These are phyloP conservation scores for Poeciliopsis turrubarensis DNA, from an alignment of 2,113 vertebrate species.

Conservation along the genomic window DNA sequence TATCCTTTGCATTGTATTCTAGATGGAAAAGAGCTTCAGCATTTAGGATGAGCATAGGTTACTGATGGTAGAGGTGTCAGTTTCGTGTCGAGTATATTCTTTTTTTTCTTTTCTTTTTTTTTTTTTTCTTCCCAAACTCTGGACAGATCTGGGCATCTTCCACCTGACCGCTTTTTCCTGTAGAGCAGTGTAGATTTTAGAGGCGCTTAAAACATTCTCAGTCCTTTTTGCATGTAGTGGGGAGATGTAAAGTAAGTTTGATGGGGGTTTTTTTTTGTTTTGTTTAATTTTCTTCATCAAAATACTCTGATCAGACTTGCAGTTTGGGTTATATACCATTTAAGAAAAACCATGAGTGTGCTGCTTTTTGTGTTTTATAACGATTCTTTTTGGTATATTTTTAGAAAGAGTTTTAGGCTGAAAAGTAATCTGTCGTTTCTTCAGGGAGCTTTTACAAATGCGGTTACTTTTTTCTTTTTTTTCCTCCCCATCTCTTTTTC, in stretches of 20 bases:
- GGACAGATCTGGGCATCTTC: not conserved
- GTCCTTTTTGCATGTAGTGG: constrained; percentile 45
- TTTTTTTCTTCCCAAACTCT: constrained; percentile 16
- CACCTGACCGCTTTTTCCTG: constrained; percentile 1
- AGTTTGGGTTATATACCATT: constrained; percentile 59
- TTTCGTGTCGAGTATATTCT: constrained; percentile 4
- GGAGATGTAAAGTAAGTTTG: constrained; percentile 35
- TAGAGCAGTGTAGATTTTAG: constrained; percentile 46
- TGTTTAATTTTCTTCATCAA: constrained; percentile 33
- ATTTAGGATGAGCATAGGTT: constrained; percentile 67
- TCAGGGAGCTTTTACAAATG: constrained; percentile 77
- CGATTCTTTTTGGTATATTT: constrained; percentile 49
- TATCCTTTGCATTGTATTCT: constrained; percentile 57
- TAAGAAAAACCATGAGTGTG: constrained; percentile 50
- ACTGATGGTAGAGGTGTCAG: constrained; percentile 47
- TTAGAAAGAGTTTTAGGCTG: constrained; percentile 62
- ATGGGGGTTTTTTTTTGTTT: not conserved
- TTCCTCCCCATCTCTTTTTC: constrained; percentile 17
- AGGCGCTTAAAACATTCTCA: constrained; percentile 33
- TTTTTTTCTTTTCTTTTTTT: not conserved
- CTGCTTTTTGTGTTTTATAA: constrained; percentile 65
- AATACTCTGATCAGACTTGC: constrained; percentile 43
- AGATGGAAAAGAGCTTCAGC: constrained; percentile 66
- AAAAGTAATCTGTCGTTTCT: constrained; percentile 68
- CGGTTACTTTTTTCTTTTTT: constrained; percentile 56